Conservation (phyloP, 35 echinoderm and acorn worm species). For the Heliocidaris tuberculata region DNA sequence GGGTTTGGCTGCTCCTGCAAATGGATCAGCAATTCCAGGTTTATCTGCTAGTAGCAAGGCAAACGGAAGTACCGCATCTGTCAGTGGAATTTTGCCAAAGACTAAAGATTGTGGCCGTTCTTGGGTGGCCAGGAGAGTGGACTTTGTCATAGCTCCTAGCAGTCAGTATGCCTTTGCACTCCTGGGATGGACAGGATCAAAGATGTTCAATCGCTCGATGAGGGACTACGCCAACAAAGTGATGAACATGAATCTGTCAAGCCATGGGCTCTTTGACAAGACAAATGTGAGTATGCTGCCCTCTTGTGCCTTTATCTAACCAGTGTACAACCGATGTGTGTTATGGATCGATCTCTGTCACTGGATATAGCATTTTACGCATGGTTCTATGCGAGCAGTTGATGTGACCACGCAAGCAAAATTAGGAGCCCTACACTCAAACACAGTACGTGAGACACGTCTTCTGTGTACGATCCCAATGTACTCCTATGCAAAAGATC, state of each 20-base stretch:
- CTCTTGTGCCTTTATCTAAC: neutral
- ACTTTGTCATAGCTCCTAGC: slow-evolving; percentile 84
- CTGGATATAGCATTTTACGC: too few species aligned
- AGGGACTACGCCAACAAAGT: slow-evolving; percentile 86
- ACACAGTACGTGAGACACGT: too few species aligned
- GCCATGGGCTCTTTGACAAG: slow-evolving; percentile 94
- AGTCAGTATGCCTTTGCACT: slow-evolving; percentile 94
- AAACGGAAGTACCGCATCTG: neutral
- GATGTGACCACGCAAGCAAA: too few species aligned
- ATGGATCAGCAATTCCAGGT: neutral
- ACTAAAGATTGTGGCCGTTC: neutral
- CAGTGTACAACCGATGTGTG: neutral
- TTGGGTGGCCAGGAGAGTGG: slow-evolving; percentile 83
- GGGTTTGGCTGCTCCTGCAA: neutral
- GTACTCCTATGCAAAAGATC: too few species aligned
- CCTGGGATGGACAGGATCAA: slow-evolving; percentile 93
- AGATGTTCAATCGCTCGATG: slow-evolving; percentile 91
- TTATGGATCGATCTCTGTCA: too few species aligned
- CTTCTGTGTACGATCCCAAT: too few species aligned
- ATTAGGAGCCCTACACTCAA: too few species aligned
- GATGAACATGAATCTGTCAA: slow-evolving; percentile 94
- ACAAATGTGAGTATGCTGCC: slow-evolving; percentile 65
- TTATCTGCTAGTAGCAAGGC: neutral
- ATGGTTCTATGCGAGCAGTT: too few species aligned
- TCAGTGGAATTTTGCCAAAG: neutral